Base-by-base conservation (phyloP, 1,140 invertebrate genomes). In the Euura saliciscinereae region DNA sequence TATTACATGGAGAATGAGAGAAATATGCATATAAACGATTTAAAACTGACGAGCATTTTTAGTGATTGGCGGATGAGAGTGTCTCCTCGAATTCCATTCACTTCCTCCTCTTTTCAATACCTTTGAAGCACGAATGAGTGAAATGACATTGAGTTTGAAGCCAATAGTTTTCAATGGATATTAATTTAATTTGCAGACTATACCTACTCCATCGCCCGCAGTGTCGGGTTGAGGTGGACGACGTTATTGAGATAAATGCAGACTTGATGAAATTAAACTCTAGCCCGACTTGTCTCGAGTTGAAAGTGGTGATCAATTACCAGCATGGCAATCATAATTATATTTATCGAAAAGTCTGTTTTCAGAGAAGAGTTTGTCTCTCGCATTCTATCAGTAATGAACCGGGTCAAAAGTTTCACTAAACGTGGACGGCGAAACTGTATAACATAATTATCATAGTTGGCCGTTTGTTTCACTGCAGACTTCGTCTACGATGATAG, bases 211-310 rank as follows among this genome's bases (percentile, higher is more conserved):
- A 28, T 28, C 28, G 28, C 28, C 28, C 28, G 28, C 28, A 28
- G 28, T 28, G 28, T 28, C 28, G 28, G 28, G 66, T 7, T 44
- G 42, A 44, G 66, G 66, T 28, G 0, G 28, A 8, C 6, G 43
- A 4, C 43, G 66, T 7, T 44, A 69, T 69, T 46, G 68, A 69
- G 73, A 76, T 69, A 66, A 74, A 79, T 71, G 73, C 74, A 80
- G 78, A 77, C 79, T 76, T 79, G 79, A 82, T 81, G 77, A 71
- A 73, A 71, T 73, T 75, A 77, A 80, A 82, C 78, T 77, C 75
- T 80, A 76, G 75, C 80, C 78, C 79, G 75, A 75, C 78, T 75
- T 71, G 66, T 77, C 71, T 72, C 68, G 70, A 66, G 72, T 79
- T 74, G 75, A 78, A 76, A 79, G 74, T 76, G 74, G 73, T 79